A percentile compares a stretch with the other conserved stretches of the same genome.
Evolutionary conservation across 1,140 invertebrate genomes (phyloP).

Genomic region (Sitophilus oryzae): DNA sequence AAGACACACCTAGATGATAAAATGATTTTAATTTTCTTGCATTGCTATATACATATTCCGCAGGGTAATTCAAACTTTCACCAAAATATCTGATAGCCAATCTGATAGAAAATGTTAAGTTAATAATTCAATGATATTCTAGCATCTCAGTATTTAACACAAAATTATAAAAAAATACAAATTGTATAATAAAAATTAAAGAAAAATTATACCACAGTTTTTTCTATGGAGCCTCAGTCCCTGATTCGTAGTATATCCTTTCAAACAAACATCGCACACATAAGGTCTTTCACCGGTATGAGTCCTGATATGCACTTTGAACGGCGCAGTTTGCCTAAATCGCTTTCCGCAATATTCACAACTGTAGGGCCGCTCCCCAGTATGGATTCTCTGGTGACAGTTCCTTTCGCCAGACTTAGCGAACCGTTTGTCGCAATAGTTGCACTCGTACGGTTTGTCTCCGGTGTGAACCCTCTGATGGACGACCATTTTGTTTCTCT

Average conservation of each 20-base stretch:
- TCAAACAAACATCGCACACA: constrained; percentile 60
- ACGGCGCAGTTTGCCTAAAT: constrained; percentile 66
- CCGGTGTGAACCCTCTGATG: constrained; percentile 58
- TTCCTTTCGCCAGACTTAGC: constrained; percentile 47
- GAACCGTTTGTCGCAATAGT: constrained; percentile 48
- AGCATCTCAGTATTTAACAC: too few relatives aligned
- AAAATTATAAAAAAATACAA: too few relatives aligned
- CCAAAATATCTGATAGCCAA: too few relatives aligned
- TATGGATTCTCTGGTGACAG: constrained; percentile 47
- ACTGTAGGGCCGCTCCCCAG: constrained; percentile 49
- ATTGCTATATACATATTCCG: too few relatives aligned
- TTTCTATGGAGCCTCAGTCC: constrained; percentile 20
- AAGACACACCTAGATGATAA: too few relatives aligned
- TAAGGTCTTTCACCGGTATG: constrained; percentile 75
- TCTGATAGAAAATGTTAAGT: too few relatives aligned
- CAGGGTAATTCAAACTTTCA: too few relatives aligned
- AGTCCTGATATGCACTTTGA: constrained; percentile 50
- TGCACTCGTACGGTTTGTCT: constrained; percentile 47
- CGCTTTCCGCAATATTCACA: constrained; percentile 54
- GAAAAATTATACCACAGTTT: constrained; percentile 14
- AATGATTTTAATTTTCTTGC: too few relatives aligned
- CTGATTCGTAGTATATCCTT: constrained; percentile 56
- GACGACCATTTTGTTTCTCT: constrained; percentile 51
- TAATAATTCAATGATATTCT: too few relatives aligned
- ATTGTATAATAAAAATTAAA: too few relatives aligned